A percentile compares a stretch with the other conserved stretches of the same genome.
Conservation (phyloP, 2,113 vertebrate genomes). For the Phycodurus eques region DNA sequence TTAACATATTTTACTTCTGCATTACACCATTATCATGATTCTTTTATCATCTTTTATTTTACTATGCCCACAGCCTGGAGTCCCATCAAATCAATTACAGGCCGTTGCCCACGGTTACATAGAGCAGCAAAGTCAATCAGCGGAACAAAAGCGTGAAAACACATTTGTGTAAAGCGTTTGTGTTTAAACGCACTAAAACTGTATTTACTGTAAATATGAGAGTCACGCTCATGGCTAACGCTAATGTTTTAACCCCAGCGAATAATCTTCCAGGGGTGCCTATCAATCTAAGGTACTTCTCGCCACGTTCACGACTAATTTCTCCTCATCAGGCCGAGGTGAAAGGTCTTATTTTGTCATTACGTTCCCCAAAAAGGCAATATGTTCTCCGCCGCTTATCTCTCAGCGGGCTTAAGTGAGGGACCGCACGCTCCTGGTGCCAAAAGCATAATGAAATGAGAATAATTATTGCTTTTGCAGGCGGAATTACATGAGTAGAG, state of each 20-base stretch:
- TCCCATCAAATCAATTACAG: not conserved
- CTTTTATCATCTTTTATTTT: not conserved
- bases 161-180: not conserved
- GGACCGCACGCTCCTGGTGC: not conserved
- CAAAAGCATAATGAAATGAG: not conserved
- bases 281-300: not conserved
- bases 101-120: not conserved
- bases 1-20: not conserved
- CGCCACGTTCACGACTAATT: not conserved
- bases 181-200: not conserved
- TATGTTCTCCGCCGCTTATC: not conserved
- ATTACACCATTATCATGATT: not conserved
- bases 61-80: not conserved
- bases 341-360: constrained; percentile 6
- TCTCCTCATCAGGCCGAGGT: constrained; percentile 1
- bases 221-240: not conserved
- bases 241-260: not conserved
- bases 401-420: not conserved
- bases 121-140: not conserved
- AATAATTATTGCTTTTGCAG: not conserved
- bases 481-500: not conserved
- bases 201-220: not conserved
- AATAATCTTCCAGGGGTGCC: not conserved
- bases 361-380: not conserved
- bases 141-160: not conserved